Evolutionary conservation across 2,888 invertebrate species (phyloP).

Genomic region (Dyspetes luteomarginatus): DNA sequence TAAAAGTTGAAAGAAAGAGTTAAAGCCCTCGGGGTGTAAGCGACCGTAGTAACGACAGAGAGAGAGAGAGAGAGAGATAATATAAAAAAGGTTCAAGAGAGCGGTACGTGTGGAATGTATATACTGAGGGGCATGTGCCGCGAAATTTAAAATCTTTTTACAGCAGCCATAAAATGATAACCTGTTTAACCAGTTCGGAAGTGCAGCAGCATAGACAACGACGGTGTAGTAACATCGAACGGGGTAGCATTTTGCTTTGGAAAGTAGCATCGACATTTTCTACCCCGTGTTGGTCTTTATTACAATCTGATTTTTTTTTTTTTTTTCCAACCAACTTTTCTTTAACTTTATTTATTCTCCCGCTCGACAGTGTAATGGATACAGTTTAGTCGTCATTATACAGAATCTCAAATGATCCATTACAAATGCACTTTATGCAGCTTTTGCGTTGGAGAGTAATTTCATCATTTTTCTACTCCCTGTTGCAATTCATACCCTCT

Average conservation of each 20-base stretch:
- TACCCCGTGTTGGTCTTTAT: conserved; percentile 28
- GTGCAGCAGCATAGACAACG: conserved; percentile 26
- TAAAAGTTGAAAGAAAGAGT: neutral
- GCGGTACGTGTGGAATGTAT: conserved; percentile 73
- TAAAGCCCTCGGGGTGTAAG: conserved; percentile 34
- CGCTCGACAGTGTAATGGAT: neutral
- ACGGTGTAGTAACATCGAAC: conserved; percentile 35
- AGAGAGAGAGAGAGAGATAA: conserved; percentile 15
- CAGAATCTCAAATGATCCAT: neutral
- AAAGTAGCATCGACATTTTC: conserved; percentile 4
- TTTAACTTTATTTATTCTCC: neutral
- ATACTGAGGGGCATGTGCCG: conserved; percentile 76
- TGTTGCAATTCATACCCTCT: conserved; percentile 21
- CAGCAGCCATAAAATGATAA: conserved; percentile 81
- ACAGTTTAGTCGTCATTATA: neutral
- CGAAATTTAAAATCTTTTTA: conserved; percentile 82
- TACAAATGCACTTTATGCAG: conserved; percentile 61
- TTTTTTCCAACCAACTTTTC: neutral
- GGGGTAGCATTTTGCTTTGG: conserved; percentile 27
- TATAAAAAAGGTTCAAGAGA: conserved; percentile 40
- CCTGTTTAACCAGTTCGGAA: conserved; percentile 81
- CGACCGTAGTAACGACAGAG: conserved; percentile 28
- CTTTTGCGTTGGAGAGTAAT: conserved; percentile 73
- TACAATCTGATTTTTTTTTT: neutral
- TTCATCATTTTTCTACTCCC: conserved; percentile 68